Percentiles rank a stretch among this genome's conserved stretches.
Evolutionary conservation across 1,140 invertebrate species (phyloP).

Genomic region (Campoletis sonorensis): DNA sequence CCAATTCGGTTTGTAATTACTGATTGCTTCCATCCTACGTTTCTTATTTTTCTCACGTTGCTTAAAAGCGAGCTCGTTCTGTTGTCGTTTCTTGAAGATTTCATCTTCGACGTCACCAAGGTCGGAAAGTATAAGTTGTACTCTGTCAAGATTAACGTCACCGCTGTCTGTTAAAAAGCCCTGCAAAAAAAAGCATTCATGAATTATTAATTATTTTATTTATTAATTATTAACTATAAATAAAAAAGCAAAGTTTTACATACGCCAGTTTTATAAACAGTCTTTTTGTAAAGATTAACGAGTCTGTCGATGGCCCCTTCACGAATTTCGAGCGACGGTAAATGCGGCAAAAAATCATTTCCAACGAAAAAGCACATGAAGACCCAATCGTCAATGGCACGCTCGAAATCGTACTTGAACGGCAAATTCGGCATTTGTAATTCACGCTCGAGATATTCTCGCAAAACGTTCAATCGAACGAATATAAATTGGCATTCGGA

Average conservation of each 20-base stretch:
- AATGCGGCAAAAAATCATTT: constrained; percentile 99
- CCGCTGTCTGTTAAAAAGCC: constrained; percentile 98
- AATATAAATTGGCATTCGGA: constrained; percentile 91
- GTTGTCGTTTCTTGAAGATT: constrained; percentile 95
- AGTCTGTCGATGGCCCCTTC: constrained; percentile 98
- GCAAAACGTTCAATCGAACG: constrained; percentile 92
- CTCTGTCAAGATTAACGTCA: constrained; percentile 92
- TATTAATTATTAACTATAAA: too few species aligned
- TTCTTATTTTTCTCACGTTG: constrained; percentile 86
- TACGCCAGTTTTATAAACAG: constrained; percentile 93
- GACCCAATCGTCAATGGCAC: constrained; percentile 98
- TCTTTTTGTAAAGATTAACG: constrained; percentile 95
- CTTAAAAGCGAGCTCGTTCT: constrained; percentile 89
- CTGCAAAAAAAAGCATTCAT: constrained; percentile 71
- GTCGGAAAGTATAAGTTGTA: constrained; percentile 96
- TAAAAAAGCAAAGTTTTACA: constrained; percentile 54
- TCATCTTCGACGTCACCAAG: constrained; percentile 97
- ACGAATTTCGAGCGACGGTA: constrained; percentile 98
- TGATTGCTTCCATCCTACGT: constrained; percentile 75
- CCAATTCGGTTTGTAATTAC: constrained; percentile 83
- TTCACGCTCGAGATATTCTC: constrained; percentile 96
- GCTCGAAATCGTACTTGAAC: constrained; percentile 93
- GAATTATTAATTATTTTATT: not conserved
- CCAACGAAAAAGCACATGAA: constrained; percentile 99
- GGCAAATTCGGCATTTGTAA: constrained; percentile 95